phyloP scores from a whole-genome alignment of 1,140 invertebrate genomes.

The Camponotus floridanus region DNA sequence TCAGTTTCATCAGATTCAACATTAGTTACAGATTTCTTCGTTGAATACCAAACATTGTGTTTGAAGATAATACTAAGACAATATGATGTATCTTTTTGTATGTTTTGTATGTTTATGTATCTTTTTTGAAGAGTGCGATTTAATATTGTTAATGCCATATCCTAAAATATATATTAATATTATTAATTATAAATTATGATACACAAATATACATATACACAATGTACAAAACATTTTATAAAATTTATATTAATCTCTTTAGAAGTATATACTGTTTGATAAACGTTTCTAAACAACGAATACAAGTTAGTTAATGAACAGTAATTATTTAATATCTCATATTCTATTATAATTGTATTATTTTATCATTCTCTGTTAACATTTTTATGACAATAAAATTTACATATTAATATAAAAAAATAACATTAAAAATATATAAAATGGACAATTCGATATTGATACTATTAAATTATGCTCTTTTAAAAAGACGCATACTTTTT shows the following conservation, averaged over 20 bases:
- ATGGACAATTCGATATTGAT: background rate
- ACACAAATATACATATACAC: too few relatives aligned
- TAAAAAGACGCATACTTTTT: background rate
- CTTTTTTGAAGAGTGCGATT: constrained; percentile 71
- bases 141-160: constrained; percentile 77
- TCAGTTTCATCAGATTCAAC: constrained; percentile 62
- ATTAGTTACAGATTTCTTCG: constrained; percentile 76
- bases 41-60: constrained; percentile 68
- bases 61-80: constrained; percentile 37
- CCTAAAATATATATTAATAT: constrained; percentile 61
- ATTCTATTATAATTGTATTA: background rate
- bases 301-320: background rate
- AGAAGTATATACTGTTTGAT: constrained; percentile 7
- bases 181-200: too few relatives aligned
- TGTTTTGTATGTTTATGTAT: constrained; percentile 43
- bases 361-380: background rate
- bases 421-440: background rate
- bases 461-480: background rate
- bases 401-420: background rate
- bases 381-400: constrained; percentile 1
- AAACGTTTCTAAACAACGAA: background rate
- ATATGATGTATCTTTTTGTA: constrained; percentile 15
- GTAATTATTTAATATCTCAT: background rate
- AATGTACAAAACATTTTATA: background rate
- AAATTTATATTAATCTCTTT: background rate